These are phyloP conservation scores for Oppia nitens DNA, from an alignment of 1,140 invertebrate species.

Conservation along the genomic window DNA sequence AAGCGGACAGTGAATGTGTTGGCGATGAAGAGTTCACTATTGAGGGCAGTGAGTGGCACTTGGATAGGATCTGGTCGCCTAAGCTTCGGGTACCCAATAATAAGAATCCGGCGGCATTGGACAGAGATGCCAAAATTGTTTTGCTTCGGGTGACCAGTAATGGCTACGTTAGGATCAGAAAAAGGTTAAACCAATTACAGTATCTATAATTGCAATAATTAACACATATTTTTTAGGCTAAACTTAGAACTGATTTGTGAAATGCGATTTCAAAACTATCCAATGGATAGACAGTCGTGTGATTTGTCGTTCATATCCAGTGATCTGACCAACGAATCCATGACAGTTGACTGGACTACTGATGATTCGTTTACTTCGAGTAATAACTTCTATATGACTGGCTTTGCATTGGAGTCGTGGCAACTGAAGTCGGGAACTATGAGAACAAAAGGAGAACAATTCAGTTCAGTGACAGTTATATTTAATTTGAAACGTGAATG, in stretches of 20 bases:
- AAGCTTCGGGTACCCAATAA: conserved; percentile 1
- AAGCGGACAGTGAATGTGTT: neutral
- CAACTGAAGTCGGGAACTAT: neutral
- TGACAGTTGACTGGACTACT: conserved; percentile 52
- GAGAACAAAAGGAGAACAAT: conserved; percentile 20
- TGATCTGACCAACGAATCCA: conserved; percentile 39
- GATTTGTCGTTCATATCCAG: conserved; percentile 37
- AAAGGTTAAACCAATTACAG: conserved; percentile 11
- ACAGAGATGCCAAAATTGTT: neutral
- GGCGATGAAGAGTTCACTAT: neutral
- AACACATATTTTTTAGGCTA: conserved; percentile 29
- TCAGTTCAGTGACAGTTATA: conserved; percentile 38
- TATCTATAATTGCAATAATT: neutral
- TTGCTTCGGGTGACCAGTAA: conserved; percentile 14
- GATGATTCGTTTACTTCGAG: conserved; percentile 51
- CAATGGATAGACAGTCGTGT: conserved; percentile 39
- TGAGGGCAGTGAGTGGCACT: neutral
- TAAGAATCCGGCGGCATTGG: neutral
- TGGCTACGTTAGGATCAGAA: conserved; percentile 15
- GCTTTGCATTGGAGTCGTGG: conserved; percentile 13
- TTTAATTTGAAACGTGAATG: conserved; percentile 39
- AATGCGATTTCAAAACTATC: conserved; percentile 42
- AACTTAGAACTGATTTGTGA: conserved; percentile 40
- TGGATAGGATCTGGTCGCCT: conserved; percentile 6
- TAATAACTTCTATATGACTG: conserved; percentile 26